phyloP scores from a whole-genome alignment of 2,113 vertebrate genomes.

The Dunckerocampus dactyliophorus region DNA sequence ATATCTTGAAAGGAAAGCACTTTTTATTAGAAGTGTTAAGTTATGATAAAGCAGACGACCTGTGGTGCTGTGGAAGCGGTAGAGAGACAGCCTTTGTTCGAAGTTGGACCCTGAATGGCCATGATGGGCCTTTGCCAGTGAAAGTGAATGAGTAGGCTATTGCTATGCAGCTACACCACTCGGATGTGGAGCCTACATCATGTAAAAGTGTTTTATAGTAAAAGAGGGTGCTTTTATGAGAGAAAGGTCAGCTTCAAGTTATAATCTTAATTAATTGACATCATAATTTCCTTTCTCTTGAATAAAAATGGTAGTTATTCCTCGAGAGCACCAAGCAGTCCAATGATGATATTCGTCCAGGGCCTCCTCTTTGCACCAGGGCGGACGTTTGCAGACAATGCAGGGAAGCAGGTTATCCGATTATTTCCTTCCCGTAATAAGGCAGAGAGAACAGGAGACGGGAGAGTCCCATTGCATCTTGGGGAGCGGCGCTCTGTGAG shows the following conservation, averaged over 20 bases:
- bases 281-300: too few species aligned
- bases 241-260: background rate
- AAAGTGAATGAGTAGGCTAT: slow-evolving; percentile 58
- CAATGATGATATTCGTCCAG: too few species aligned
- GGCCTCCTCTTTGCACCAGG: slow-evolving; percentile 31
- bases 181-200: slow-evolving; percentile 40
- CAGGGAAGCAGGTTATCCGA: slow-evolving; percentile 71
- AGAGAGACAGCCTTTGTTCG: slow-evolving; percentile 44
- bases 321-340: slow-evolving; percentile 36
- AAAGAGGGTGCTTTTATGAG: background rate
- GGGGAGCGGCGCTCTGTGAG: slow-evolving; percentile 54
- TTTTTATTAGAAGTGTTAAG: slow-evolving; percentile 16
- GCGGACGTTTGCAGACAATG: slow-evolving; percentile 70
- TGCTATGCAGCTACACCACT: slow-evolving; percentile 52
- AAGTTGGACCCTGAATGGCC: slow-evolving; percentile 44
- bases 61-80: slow-evolving; percentile 10
- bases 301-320: slow-evolving; percentile 21
- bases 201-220: slow-evolving; percentile 11
- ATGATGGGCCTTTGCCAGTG: slow-evolving; percentile 36
- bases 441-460: slow-evolving; percentile 51
- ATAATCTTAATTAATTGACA: too few species aligned
- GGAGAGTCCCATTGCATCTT: slow-evolving; percentile 42
- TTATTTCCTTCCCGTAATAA: slow-evolving; percentile 74
- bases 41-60: slow-evolving; percentile 2
- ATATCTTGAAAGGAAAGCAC: slow-evolving; percentile 11